Evolutionary conservation across 2,888 invertebrate genomes (phyloP).

Genomic region (Serrognathus titanus): DNA sequence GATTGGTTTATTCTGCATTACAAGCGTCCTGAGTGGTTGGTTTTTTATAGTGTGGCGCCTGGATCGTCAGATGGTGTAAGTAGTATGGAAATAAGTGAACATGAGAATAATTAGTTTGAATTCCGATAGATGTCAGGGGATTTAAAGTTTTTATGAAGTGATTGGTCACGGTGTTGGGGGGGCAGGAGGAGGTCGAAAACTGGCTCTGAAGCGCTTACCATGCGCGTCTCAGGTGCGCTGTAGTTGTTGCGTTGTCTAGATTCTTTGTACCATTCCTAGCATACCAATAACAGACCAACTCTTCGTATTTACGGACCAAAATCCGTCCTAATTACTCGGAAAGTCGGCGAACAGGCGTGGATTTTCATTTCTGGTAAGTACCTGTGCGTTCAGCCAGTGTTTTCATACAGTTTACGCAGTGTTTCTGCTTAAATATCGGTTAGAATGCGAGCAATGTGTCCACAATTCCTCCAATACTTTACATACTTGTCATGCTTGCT

Average conservation of each 20-base stretch:
- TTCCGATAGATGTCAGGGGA: no score
- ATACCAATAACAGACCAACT: slow-evolving; percentile 81
- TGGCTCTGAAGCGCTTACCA: slow-evolving; percentile 63
- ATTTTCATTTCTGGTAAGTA: slow-evolving; percentile 72
- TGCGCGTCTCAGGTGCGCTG: slow-evolving; percentile 80
- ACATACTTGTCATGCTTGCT: slow-evolving; percentile 74
- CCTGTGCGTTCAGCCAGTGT: slow-evolving; percentile 53
- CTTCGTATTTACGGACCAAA: slow-evolving; percentile 68
- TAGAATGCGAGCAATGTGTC: slow-evolving; percentile 72
- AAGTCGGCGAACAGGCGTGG: slow-evolving; percentile 60
- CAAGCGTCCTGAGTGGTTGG: no score
- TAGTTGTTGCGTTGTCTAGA: slow-evolving; percentile 89
- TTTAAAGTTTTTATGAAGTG: no score
- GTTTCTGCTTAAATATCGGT: slow-evolving; percentile 62
- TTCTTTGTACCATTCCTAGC: slow-evolving; percentile 97
- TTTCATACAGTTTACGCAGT: slow-evolving; percentile 61
- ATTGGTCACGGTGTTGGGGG: slow-evolving; percentile 4
- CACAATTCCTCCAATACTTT: slow-evolving; percentile 73
- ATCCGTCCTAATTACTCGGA: slow-evolving; percentile 64
- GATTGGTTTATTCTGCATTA: no score
- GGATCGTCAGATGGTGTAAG: no score
- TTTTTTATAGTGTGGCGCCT: no score
- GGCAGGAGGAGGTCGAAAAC: slow-evolving; percentile 33
- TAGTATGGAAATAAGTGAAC: no score
- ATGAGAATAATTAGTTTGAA: no score